Evolutionary conservation across 2,797 vertebrate genomes (phyloP), one percentile per base, ranked within the genome.

Genomic region (Myripristis murdjan): DNA sequence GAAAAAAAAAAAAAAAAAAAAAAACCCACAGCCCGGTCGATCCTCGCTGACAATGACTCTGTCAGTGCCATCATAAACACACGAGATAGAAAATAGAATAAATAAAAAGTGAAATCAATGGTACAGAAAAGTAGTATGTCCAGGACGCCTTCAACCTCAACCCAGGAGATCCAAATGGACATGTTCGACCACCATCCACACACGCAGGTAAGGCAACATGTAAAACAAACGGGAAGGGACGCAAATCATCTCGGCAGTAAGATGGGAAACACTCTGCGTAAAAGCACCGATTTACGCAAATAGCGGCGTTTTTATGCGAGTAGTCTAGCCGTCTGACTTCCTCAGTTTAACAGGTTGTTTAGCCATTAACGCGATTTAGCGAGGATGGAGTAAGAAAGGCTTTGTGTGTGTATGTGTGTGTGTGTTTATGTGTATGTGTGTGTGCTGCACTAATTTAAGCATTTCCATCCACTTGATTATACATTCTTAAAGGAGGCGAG

Each of bases 141-240:
- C 93, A 96, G 97, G 94, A 96, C 96, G 91, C 96, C 97, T 89
- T 97, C 95, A 95, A 98, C 96, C 95, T 96, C 97, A 89, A 96
- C 96, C 91, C 97, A 98, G 95, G 97, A 99, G 94, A 98, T 99
- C 93, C 97, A 97, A 91, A 99, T 98, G 97, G 97, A 98, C 93
- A 97, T 97, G 94, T 97, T 98, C 84, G 97, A 97, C 86, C 95
- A 96, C 75, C 96, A 97, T 87, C 96, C 96, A 51, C 97, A 98
- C 86, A 92, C 97, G 76, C 97, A 99, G 97, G 97, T 98, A 94
- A 96, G 95, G 88, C 26, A 47, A 51, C 12, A n/a, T n/a, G 22
- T 9, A 6, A 14, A 47, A 23, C 14, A 33, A 28, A 10, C 20
- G n/a, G 20, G 20, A 11, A 16, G n/a, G 28, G 35, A 2, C 12